phyloP scores from a whole-genome alignment of 2,113 vertebrate species.

The Gavia stellata region DNA sequence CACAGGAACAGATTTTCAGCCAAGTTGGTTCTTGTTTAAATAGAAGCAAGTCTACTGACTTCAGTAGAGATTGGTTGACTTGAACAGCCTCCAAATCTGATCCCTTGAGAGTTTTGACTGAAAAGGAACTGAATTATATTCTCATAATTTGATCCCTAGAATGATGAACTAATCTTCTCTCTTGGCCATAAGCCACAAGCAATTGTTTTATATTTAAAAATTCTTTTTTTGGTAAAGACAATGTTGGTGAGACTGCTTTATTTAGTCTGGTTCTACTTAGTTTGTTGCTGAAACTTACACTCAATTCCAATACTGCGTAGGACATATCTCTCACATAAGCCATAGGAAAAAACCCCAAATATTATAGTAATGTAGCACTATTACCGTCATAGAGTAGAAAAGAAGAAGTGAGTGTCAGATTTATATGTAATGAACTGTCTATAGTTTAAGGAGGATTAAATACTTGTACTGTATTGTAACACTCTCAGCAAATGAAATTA shows the following conservation, averaged over 20 bases:
- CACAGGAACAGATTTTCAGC: not conserved
- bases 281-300: not conserved
- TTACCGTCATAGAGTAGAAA: not conserved
- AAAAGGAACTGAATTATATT: not conserved
- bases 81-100: not conserved
- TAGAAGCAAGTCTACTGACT: not conserved
- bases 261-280: not conserved
- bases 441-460: slow-evolving; percentile 6
- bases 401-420: not conserved
- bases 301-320: not conserved
- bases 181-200: not conserved
- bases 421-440: not conserved
- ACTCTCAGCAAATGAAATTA: not conserved
- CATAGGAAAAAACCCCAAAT: not conserved
- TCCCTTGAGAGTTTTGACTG: not conserved
- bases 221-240: not conserved
- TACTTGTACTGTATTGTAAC: not conserved
- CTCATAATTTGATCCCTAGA: not conserved
- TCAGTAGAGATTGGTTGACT: not conserved
- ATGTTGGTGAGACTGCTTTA: not conserved
- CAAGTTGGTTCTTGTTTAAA: not conserved
- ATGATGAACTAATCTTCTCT: not conserved
- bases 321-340: not conserved
- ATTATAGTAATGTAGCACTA: not conserved
- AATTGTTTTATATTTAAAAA: not conserved